Percentiles rank a stretch among this genome's conserved stretches.
Conservation (phyloP, 2,888 invertebrate species). For the Pyrrhopygopsis socrates region DNA sequence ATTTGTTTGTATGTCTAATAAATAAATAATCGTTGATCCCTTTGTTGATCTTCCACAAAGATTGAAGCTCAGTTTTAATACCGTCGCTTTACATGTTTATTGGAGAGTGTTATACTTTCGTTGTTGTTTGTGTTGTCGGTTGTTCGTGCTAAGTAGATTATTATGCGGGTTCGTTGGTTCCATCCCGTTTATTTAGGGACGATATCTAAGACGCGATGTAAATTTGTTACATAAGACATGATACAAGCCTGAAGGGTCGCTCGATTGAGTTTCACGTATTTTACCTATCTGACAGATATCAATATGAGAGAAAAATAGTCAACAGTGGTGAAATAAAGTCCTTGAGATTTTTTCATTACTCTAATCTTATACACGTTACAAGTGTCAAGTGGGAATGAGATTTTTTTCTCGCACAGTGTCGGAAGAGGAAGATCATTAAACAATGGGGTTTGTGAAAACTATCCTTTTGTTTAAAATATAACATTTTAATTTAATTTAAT, state of each 20-base stretch:
- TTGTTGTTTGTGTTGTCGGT: not conserved
- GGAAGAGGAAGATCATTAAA: too few relatives aligned
- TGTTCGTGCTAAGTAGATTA: slow-evolving; percentile 17
- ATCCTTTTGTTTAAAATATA: too few relatives aligned
- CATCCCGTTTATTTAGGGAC: not conserved
- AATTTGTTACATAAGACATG: not conserved
- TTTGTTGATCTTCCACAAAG: slow-evolving; percentile 47
- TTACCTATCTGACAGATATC: too few relatives aligned
- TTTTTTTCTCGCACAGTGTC: too few relatives aligned
- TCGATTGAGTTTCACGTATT: not conserved
- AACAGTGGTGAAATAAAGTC: too few relatives aligned
- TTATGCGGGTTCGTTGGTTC: slow-evolving; percentile 12
- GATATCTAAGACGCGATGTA: not conserved
- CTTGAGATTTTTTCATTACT: too few relatives aligned
- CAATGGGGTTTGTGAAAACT: too few relatives aligned
- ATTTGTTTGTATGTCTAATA: too few relatives aligned
- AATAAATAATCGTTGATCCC: slow-evolving; percentile 90
- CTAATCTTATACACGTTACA: too few relatives aligned
- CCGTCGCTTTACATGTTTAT: slow-evolving; percentile 16
- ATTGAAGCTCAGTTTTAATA: slow-evolving; percentile 21
- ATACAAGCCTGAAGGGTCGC: not conserved
- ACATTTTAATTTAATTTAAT: too few relatives aligned
- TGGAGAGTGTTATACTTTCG: slow-evolving; percentile 4
- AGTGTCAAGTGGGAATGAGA: too few relatives aligned
- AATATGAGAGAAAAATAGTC: too few relatives aligned